A percentile compares a stretch with the other conserved stretches of the same genome.
phyloP scores from a whole-genome alignment of 2,113 vertebrate species.

The Prochilodus magdalenae region DNA sequence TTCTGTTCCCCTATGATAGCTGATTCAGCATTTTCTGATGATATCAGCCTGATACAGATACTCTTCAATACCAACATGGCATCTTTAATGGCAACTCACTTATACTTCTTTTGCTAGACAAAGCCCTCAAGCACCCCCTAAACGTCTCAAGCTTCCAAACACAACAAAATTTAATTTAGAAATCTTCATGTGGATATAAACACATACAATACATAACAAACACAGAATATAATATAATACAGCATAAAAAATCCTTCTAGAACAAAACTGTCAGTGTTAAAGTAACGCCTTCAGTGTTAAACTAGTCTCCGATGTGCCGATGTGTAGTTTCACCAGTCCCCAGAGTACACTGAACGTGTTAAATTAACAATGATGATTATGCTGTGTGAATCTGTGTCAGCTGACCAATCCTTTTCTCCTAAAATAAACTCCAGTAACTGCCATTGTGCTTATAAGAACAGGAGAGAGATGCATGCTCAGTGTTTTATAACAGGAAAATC shows the following conservation, averaged over 20 bases:
- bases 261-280: background rate
- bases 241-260: background rate
- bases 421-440: background rate
- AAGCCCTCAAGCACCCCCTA: background rate
- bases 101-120: no score
- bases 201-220: background rate
- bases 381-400: conserved; percentile 9
- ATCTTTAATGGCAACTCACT: no score
- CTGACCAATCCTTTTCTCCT: background rate
- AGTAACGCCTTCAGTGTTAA: conserved; percentile 25
- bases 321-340: conserved; percentile 17
- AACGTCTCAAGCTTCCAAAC: background rate
- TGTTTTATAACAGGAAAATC: background rate
- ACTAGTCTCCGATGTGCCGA: background rate
- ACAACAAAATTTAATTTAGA: background rate
- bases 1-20: no score
- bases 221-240: background rate
- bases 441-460: background rate
- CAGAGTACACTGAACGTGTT: conserved; percentile 4
- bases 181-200: background rate
- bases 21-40: no score
- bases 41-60: no score
- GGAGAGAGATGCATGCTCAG: background rate
- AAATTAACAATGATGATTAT: conserved; percentile 8
- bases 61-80: no score